These are phyloP conservation scores for Eudyptes chrysolophus DNA, from an alignment of 2,113 vertebrate species.

Conservation along the genomic window DNA sequence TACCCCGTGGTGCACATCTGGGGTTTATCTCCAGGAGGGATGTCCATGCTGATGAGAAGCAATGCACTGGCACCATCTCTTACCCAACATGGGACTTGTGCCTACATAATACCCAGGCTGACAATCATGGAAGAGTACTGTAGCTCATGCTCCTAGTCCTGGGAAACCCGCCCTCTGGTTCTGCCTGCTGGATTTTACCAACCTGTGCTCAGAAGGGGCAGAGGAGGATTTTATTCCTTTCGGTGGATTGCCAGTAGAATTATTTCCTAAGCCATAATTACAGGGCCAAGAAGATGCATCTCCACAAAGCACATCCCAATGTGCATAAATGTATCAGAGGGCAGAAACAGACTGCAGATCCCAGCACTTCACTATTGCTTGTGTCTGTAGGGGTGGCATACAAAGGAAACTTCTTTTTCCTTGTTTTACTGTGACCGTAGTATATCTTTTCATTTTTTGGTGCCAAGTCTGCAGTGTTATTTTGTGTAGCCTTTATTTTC, in stretches of 20 bases:
- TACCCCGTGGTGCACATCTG: not conserved
- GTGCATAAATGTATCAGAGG: not conserved
- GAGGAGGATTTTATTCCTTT: not conserved
- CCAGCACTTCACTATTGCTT: not conserved
- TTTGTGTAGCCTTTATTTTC: not conserved
- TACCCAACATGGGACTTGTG: accelerated
- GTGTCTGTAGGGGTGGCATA: not conserved
- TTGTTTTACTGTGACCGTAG: not conserved
- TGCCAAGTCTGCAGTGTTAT: not conserved
- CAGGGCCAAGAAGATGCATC: not conserved
- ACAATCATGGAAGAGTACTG: accelerated
- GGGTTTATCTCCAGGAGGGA: not conserved
- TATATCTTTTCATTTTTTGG: not conserved
- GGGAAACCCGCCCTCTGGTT: not conserved
- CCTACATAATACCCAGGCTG: accelerated
- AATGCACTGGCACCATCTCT: accelerated
- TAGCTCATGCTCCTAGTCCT: not conserved
- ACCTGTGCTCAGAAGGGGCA: not conserved
- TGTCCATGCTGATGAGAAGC: not conserved
- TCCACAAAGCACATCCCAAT: not conserved
- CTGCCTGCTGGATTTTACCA: not conserved
- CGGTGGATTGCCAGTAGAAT: not conserved
- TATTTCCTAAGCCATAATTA: not conserved
- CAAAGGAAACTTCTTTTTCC: not conserved
- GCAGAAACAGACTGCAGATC: not conserved